Evolutionary conservation across 2,797 vertebrate genomes (phyloP).

Genomic region (Tadarida brasiliensis): DNA sequence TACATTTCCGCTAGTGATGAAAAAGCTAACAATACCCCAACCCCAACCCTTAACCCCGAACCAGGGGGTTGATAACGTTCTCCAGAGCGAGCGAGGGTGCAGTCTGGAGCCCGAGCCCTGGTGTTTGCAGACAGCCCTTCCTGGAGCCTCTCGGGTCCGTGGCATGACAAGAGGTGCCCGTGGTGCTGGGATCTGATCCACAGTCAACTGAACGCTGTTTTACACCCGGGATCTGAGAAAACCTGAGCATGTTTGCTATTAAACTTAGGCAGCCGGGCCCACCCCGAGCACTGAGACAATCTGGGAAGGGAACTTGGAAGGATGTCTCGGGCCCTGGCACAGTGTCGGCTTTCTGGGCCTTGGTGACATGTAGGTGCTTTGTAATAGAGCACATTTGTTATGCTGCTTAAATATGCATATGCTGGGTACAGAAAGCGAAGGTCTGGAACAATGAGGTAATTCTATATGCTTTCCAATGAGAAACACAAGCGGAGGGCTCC

Average conservation of each 20-base stretch:
- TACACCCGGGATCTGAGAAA: background rate
- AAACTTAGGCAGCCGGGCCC: slow-evolving; percentile 36
- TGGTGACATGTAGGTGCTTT: slow-evolving; percentile 80
- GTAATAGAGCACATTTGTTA: slow-evolving; percentile 82
- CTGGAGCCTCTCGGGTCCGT: background rate
- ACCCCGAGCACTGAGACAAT: slow-evolving; percentile 23
- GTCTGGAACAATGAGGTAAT: slow-evolving; percentile 86
- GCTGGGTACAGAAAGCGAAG: slow-evolving; percentile 80
- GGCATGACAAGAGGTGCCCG: background rate
- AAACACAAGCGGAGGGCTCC: slow-evolving; percentile 78
- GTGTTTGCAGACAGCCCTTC: background rate
- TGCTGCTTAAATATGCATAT: slow-evolving; percentile 79
- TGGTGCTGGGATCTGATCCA: background rate
- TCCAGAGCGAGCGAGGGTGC: slow-evolving; percentile 22
- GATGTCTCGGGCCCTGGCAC: slow-evolving; percentile 64
- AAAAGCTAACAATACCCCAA: slow-evolving; percentile 74
- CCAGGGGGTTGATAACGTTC: slow-evolving; percentile 64
- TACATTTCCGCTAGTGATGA: slow-evolving; percentile 79
- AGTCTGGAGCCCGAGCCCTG: background rate
- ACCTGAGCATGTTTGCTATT: slow-evolving; percentile 61
- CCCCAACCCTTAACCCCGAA: slow-evolving; percentile 76
- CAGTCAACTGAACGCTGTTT: slow-evolving; percentile 36
- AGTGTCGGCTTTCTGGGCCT: slow-evolving; percentile 62
- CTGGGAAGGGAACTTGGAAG: slow-evolving; percentile 73
- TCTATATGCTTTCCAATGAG: slow-evolving; percentile 84